phyloP scores from a whole-genome alignment of 1,140 invertebrate species.

The Drosophila teissieri region DNA sequence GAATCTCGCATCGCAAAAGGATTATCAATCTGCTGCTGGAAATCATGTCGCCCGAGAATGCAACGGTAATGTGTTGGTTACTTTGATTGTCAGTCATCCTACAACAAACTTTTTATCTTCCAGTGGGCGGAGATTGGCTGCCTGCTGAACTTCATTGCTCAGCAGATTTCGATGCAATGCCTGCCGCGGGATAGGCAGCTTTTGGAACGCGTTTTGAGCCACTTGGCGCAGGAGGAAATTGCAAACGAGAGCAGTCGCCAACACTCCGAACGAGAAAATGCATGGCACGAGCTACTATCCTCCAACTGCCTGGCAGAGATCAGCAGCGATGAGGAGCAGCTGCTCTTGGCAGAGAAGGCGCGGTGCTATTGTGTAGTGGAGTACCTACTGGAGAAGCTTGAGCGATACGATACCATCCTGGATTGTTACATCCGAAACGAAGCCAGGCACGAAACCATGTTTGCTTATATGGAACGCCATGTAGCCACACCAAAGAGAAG shows the following conservation, averaged over 20 bases:
- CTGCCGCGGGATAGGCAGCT: constrained; percentile 84
- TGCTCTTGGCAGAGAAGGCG: constrained; percentile 82
- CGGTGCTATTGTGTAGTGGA: constrained; percentile 85
- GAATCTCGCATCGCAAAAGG: constrained; percentile 90
- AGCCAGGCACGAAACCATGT: constrained; percentile 89
- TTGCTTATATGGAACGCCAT: constrained; percentile 90
- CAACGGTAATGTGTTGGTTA: constrained; percentile 86
- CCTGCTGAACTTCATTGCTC: constrained; percentile 85
- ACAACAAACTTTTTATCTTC: constrained; percentile 5
- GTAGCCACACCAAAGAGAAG: constrained; percentile 85
- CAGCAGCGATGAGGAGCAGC: constrained; percentile 80
- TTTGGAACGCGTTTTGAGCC: constrained; percentile 84
- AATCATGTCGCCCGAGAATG: constrained; percentile 90
- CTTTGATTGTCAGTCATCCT: neutral
- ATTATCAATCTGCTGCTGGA: constrained; percentile 92
- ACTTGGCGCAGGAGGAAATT: constrained; percentile 84
- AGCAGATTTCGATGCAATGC: constrained; percentile 85
- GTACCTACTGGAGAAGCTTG: constrained; percentile 84
- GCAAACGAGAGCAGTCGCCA: constrained; percentile 83
- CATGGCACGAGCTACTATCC: constrained; percentile 91
- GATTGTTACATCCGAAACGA: constrained; percentile 85
- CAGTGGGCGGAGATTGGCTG: constrained; percentile 86
- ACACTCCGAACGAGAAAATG: constrained; percentile 91
- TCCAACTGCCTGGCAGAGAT: constrained; percentile 88
- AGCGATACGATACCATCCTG: constrained; percentile 85